Evolutionary conservation across 37 sponge, comb jelly and placozoan species (phyloP).

Genomic region (Halisarca cf. caerulea): DNA sequence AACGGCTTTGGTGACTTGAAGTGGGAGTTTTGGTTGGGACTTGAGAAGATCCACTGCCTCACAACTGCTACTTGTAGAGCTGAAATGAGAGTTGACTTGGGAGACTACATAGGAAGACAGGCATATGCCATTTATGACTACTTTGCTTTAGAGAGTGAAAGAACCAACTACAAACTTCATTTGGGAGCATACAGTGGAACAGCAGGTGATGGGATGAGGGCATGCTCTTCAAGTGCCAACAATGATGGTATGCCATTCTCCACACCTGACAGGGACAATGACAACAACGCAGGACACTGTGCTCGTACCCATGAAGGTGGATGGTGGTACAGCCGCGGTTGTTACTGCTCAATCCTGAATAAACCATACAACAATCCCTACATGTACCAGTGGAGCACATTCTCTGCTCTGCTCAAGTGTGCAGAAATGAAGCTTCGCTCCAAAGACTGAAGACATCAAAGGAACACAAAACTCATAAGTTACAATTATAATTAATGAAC

Average conservation of each 20-base stretch:
- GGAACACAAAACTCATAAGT: no score
- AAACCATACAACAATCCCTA: no score
- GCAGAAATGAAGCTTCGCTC: no score
- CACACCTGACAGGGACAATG: conserved; percentile 27
- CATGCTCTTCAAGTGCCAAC: background rate
- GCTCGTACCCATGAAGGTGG: no score
- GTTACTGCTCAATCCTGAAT: no score
- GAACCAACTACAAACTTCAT: background rate
- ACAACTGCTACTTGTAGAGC: background rate
- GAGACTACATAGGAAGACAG: background rate
- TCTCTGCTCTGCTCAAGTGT: no score
- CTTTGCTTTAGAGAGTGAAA: background rate
- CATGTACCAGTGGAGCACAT: no score
- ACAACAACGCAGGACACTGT: no score
- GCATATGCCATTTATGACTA: background rate
- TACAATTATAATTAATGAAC: no score
- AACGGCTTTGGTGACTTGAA: background rate
- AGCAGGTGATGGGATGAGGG: background rate
- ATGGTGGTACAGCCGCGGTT: no score
- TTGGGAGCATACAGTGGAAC: background rate
- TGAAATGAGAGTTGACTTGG: conserved; percentile 11
- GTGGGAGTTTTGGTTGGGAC: background rate
- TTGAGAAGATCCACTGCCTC: conserved; percentile 12
- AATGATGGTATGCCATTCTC: conserved; percentile 12
- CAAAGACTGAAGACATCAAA: no score